Evolutionary conservation across 1,140 invertebrate genomes (phyloP).

Genomic region (Bemisia tabaci): DNA sequence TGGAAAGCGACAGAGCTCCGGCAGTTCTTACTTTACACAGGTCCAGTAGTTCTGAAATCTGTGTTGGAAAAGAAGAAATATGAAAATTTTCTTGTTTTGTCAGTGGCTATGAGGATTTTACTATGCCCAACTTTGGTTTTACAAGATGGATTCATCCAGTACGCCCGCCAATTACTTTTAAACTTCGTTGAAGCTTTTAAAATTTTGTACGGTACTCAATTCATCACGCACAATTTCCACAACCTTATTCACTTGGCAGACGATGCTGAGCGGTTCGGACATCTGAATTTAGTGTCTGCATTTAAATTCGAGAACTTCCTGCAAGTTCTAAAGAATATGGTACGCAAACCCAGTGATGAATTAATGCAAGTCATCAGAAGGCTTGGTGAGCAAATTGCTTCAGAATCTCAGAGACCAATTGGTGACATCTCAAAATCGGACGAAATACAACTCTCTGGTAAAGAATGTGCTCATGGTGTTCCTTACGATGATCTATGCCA

Average conservation of each 20-base stretch:
- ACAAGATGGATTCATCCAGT: too few relatives aligned
- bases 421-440: background rate
- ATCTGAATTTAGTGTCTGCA: constrained; percentile 14
- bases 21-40: constrained; percentile 34
- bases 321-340: constrained; percentile 24
- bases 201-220: constrained; percentile 13
- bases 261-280: constrained; percentile 29
- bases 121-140: background rate
- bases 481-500: background rate
- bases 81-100: constrained; percentile 30
- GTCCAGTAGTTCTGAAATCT: constrained; percentile 28
- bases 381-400: constrained; percentile 8
- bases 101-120: background rate
- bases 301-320: constrained; percentile 35
- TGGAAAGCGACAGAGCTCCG: constrained; percentile 37
- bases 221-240: constrained; percentile 23
- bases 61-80: constrained; percentile 26
- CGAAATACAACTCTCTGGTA: background rate
- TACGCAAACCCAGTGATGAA: constrained; percentile 19
- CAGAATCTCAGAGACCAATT: background rate
- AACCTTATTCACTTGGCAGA: constrained; percentile 28
- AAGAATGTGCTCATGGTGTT: background rate
- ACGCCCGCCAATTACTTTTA: constrained; percentile 8
- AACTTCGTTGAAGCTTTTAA: constrained; percentile 10
- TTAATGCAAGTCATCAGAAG: constrained; percentile 25